Evolutionary conservation across 2,888 invertebrate species (phyloP).

Genomic region (Proisotoma minuta): DNA sequence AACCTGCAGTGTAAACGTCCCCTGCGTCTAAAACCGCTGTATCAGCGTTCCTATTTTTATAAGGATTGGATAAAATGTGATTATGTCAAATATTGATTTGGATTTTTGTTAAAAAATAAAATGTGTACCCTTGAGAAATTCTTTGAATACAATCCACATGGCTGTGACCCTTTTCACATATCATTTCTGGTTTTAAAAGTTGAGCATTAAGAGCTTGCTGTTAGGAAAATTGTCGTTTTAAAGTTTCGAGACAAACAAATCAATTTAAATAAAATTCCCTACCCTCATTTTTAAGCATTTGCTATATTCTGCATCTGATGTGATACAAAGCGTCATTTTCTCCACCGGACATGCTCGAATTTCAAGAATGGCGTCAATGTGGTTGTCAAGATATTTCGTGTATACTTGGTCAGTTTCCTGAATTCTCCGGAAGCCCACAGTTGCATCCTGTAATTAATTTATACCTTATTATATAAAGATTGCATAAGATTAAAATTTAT

Average conservation of each 20-base stretch:
- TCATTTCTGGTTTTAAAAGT: slow-evolving; percentile 72
- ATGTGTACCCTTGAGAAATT: slow-evolving; percentile 53
- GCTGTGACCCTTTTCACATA: slow-evolving; percentile 76
- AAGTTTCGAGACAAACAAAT: not conserved
- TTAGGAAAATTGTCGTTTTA: slow-evolving; percentile 36
- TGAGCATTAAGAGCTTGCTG: slow-evolving; percentile 82
- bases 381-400: slow-evolving; percentile 64
- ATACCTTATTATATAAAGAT: not conserved
- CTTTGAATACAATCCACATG: slow-evolving; percentile 81
- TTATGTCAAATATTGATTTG: not conserved
- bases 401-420: slow-evolving; percentile 72
- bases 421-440: slow-evolving; percentile 62
- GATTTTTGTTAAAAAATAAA: not conserved
- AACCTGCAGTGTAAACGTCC: slow-evolving; percentile 79
- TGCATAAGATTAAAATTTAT: not conserved
- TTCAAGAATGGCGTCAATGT: slow-evolving; percentile 66
- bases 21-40: slow-evolving; percentile 87
- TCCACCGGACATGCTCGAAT: slow-evolving; percentile 78
- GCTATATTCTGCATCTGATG: slow-evolving; percentile 80
- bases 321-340: slow-evolving; percentile 81
- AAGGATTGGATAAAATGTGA: not conserved
- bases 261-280: slow-evolving; percentile 48
- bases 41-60: slow-evolving; percentile 63
- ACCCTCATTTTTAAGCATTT: slow-evolving; percentile 91
- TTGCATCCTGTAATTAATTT: slow-evolving; percentile 63